Evolutionary conservation across 2,888 invertebrate genomes (phyloP), one percentile per base, ranked within the genome.

Genomic region (Dasypogon diadema): DNA sequence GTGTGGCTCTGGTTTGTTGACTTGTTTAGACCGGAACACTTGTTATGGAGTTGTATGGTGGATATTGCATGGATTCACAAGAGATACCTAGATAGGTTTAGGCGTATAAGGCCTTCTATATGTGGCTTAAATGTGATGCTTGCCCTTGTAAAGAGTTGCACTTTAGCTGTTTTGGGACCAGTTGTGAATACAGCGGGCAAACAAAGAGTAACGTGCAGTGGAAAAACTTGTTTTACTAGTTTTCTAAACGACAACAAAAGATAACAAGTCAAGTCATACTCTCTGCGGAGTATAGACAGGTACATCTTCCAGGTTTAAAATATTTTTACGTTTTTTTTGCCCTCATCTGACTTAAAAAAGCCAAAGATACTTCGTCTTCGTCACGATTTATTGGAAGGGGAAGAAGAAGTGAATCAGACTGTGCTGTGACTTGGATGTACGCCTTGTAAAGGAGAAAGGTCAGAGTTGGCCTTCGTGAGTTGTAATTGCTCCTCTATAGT

Each of bases 171-270:
- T 24, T 26, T 5, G 56, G 14, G 56, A 24, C 21, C 22, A 21
- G 21, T 34, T 16, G 63, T 12, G 22, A 42, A 37, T 34, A 16
- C 42, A 63, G 26, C 18, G n/a, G 58, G 42, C 42, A 42, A 63
- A 68, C 68, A 48, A 68, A 48, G 68, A 68, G 51, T 18, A 30
- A 10, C 37, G 16, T 14, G 60, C 24, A 65, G 54, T 34, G 46
- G 54, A 22, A 75, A 75, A 75, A 75, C 75, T 65, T 16, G 75
- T 65, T 24, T 34, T 65, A 18, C 65, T 22, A 55, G 75, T 75
- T 74, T 75, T 74, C 51, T 75, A 34, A 58, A 73, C 42, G 26
- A 73, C 73, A 73, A 73, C 56, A 56, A 73, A 56, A 73, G 56
- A 56, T 26, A 73, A 58, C 55, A 58, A 73, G 37, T 24, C 37